phyloP scores from a whole-genome alignment of 2,113 vertebrate genomes.

The Uria lomvia region DNA sequence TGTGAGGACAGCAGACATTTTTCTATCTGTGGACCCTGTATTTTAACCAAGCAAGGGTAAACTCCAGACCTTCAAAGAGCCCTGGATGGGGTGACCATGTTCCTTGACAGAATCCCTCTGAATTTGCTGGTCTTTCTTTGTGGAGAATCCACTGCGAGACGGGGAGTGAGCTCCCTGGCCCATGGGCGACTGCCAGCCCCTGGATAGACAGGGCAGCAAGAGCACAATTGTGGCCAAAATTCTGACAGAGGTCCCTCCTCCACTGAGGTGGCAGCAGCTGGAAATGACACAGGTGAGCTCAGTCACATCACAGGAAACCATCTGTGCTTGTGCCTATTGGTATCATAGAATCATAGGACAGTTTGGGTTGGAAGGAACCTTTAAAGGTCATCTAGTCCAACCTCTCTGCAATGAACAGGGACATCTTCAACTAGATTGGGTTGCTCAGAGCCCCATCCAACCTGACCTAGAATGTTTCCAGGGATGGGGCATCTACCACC shows the following conservation, averaged over 20 bases:
- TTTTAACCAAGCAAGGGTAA: background rate
- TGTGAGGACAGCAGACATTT: background rate
- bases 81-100: background rate
- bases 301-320: background rate
- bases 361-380: background rate
- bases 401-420: background rate
- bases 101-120: background rate
- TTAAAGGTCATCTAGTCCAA: background rate
- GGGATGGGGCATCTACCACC: background rate
- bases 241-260: background rate
- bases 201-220: background rate
- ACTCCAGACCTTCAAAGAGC: background rate
- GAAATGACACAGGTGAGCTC: background rate
- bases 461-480: background rate
- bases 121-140: background rate
- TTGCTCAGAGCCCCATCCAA: background rate
- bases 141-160: background rate
- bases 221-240: background rate
- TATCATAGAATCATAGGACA: background rate
- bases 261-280: background rate
- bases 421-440: background rate
- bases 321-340: background rate
- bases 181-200: rapidly evolving
- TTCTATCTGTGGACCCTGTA: background rate
- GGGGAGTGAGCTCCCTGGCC: background rate